Evolutionary conservation across 2,888 invertebrate species (phyloP), one percentile per base, ranked within the genome.

Genomic region (Disparrhopalites patrizii): DNA sequence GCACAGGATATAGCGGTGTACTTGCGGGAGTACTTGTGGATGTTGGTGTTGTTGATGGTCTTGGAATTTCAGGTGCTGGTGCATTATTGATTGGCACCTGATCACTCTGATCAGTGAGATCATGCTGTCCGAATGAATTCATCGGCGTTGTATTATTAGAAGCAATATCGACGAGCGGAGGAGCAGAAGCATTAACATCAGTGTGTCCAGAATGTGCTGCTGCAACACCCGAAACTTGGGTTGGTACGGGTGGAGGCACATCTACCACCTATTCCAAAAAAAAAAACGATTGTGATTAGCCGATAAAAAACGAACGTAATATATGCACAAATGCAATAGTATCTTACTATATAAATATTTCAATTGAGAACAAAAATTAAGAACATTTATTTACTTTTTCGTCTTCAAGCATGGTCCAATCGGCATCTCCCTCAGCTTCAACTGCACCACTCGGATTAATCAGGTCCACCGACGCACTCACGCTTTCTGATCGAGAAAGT

Each of bases 331-430:
- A n/a, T n/a, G n/a, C n/a, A n/a, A n/a, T n/a, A n/a, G n/a, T n/a
- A 10, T n/a, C 8, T 10, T 23, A 20, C 13, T 52, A 7, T 28
- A 36, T 25, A 36, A 23, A 25, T 40, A 13, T 23, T 52, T 25
- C 2, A 25, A 58, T 13, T n/a, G 31, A 25, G 23, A 38, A 18
- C n/a, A n/a, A n/a, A n/a, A n/a, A n/a, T n/a, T n/a, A n/a, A n/a
- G n/a, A n/a, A n/a, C n/a, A n/a, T 7, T 28, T 7, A 38, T 38
- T 31, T 66, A 62, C 50, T 27, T 68, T 66, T 58, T 69, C 73
- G 50, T 54, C 58, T 15, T 69, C 68, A 18, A 73, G 31, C 55
- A 73, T 51, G 18, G 73, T 73, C 73, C 73, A 73, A 43, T 69
- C 73, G 27, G 69, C 62, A 28, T 69, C 68, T 10, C 43, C 58